phyloP scores from a whole-genome alignment of 2,888 invertebrate genomes.

The Auanema freiburgensis region DNA sequence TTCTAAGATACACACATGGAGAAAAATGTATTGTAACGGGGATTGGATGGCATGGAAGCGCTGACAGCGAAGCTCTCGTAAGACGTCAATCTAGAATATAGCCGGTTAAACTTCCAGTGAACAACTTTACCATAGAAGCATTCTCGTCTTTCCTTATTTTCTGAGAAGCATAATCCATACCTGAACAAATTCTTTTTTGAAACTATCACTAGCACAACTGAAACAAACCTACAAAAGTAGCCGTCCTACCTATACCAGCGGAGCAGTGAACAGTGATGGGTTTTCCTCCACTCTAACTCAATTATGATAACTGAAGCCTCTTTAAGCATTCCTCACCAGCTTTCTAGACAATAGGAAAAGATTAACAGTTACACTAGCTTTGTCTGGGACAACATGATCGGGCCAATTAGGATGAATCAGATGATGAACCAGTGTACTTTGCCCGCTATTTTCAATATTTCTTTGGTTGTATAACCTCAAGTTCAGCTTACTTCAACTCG shows the following conservation, averaged over 20 bases:
- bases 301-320: not conserved
- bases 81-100: constrained; percentile 9
- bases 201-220: not conserved
- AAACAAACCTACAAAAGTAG: constrained; percentile 27
- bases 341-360: constrained; percentile 15
- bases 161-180: constrained; percentile 17
- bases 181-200: not conserved
- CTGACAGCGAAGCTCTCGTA: constrained; percentile 8
- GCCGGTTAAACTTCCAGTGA: not conserved
- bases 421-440: constrained; percentile 19
- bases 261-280: constrained; percentile 51
- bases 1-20: constrained; percentile 17
- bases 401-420: constrained; percentile 35
- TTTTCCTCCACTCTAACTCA: constrained; percentile 7
- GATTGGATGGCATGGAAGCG: constrained; percentile 17
- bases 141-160: constrained; percentile 11
- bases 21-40: constrained; percentile 15
- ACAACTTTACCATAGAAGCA: not conserved
- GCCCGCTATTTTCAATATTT: not conserved
- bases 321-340: not conserved
- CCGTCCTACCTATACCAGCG: constrained; percentile 49
- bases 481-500: not conserved
- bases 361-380: constrained; percentile 18
- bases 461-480: not conserved
- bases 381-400: constrained; percentile 38